Conservation (phyloP, 1,140 invertebrate genomes). For the Apis mellifera region DNA sequence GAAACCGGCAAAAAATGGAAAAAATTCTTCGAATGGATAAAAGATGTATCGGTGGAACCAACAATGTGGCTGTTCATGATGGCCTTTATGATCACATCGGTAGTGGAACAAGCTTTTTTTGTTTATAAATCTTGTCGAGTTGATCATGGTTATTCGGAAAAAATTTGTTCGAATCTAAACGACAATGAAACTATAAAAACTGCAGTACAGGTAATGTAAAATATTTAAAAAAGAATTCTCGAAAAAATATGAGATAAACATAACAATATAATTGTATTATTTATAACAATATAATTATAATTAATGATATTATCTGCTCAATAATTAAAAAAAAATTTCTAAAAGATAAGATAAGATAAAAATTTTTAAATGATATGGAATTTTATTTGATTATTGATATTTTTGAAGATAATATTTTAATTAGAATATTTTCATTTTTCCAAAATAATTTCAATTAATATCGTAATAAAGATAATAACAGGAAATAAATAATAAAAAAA, state of each 20-base stretch:
- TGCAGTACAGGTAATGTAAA: slow-evolving; percentile 83
- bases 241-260: not conserved
- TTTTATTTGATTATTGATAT: too few relatives aligned
- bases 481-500: too few relatives aligned
- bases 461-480: too few relatives aligned
- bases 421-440: too few relatives aligned
- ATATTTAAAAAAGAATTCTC: not conserved
- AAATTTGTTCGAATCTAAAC: slow-evolving; percentile 85
- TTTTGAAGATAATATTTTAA: too few relatives aligned
- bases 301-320: not conserved
- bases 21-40: slow-evolving; percentile 62
- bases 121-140: slow-evolving; percentile 87
- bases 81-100: slow-evolving; percentile 89
- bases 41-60: slow-evolving; percentile 86
- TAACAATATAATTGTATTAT: not conserved
- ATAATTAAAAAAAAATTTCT: not conserved
- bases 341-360: not conserved
- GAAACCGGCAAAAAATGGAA: not conserved
- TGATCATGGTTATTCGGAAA: slow-evolving; percentile 84
- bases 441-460: too few relatives aligned
- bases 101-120: slow-evolving; percentile 90
- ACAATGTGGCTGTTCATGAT: slow-evolving; percentile 91
- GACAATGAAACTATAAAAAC: slow-evolving; percentile 82
- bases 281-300: not conserved
- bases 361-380: too few relatives aligned